Evolutionary conservation across 2,113 vertebrate genomes (phyloP).

Genomic region (Fulmarus glacialis): DNA sequence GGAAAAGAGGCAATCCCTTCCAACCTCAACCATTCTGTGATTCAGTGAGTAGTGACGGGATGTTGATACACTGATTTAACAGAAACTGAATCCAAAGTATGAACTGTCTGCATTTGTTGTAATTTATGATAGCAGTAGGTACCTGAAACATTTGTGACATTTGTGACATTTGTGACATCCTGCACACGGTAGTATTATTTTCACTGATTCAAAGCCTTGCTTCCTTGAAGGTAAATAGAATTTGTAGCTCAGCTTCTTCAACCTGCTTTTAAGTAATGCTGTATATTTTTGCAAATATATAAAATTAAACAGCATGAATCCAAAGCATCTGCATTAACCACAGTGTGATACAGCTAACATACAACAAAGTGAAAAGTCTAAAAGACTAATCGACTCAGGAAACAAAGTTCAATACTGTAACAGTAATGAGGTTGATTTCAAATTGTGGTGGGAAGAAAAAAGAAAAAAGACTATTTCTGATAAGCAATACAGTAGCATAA

Average conservation of each 20-base stretch:
- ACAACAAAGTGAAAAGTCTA: not conserved
- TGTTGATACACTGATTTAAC: not conserved
- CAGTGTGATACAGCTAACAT: not conserved
- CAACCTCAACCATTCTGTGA: not conserved
- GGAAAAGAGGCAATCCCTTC: not conserved
- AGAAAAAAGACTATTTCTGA: not conserved
- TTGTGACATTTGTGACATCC: not conserved
- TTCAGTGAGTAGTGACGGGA: not conserved
- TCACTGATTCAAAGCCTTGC: constrained; percentile 4
- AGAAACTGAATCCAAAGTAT: not conserved
- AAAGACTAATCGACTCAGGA: not conserved
- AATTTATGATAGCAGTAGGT: not conserved
- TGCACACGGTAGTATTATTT: not conserved
- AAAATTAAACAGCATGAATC: constrained; percentile 4
- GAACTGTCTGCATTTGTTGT: not conserved
- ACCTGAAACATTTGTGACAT: not conserved
- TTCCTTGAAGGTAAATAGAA: not conserved
- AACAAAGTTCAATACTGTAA: not conserved
- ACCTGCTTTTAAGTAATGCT: not conserved
- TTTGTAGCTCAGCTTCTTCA: not conserved
- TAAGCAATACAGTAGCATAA: not conserved
- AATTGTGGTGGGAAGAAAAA: not conserved
- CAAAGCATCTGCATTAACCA: not conserved
- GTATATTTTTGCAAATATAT: not conserved
- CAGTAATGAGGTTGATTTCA: not conserved